Evolutionary conservation across 2,797 vertebrate species (phyloP).

Genomic region (Sardinella longiceps): DNA sequence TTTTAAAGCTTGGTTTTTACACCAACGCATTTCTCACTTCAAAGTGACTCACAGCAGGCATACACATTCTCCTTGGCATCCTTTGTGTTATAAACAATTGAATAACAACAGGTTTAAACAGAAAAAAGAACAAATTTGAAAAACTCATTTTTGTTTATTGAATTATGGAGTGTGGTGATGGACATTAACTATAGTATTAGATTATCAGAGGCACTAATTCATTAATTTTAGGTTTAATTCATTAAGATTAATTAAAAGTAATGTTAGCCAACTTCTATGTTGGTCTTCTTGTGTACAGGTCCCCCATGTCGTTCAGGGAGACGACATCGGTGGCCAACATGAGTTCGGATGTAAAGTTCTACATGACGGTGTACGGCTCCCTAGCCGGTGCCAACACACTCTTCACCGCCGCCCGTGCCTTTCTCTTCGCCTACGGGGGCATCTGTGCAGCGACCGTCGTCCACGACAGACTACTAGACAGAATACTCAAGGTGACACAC

Average conservation of each 20-base stretch:
- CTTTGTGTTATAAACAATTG: conserved; percentile 25
- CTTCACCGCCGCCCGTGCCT: conserved; percentile 85
- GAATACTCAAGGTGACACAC: conserved; percentile 80
- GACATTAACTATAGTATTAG: not conserved
- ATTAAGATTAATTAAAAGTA: not conserved
- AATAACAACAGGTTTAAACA: no score
- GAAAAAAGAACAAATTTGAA: no score
- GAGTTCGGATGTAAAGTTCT: conserved; percentile 82
- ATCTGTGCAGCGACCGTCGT: conserved; percentile 81
- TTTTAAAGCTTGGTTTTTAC: not conserved
- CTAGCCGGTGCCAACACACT: conserved; percentile 86
- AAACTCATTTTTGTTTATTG: not conserved
- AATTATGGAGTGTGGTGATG: conserved; percentile 54
- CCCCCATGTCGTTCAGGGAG: conserved; percentile 36
- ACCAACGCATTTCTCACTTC: not conserved
- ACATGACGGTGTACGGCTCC: conserved; percentile 84
- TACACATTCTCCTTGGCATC: no score
- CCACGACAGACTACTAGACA: conserved; percentile 81
- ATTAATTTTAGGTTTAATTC: not conserved
- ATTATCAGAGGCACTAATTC: no score
- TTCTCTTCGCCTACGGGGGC: conserved; percentile 88
- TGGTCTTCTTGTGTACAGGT: conserved; percentile 50
- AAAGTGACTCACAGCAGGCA: not conserved
- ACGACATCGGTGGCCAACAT: conserved; percentile 54
- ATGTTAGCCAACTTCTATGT: not conserved